phyloP scores from a whole-genome alignment of 1,140 invertebrate genomes.

The Hylyphantes graminicola region DNA sequence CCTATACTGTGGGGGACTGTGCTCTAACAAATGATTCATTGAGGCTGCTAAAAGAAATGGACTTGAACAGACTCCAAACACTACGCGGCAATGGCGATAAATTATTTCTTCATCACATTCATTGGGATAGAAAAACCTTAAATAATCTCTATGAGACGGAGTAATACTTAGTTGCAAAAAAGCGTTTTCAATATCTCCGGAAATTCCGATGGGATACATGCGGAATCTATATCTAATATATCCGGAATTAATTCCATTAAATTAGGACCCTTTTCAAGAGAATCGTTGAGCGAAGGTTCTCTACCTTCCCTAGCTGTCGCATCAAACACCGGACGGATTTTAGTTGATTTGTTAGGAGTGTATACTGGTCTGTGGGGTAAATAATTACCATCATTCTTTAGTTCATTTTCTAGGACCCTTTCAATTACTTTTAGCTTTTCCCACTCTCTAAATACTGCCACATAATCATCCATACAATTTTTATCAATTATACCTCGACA shows the following conservation, averaged over 20 bases:
- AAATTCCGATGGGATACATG: slow-evolving; percentile 64
- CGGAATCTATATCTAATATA: slow-evolving; percentile 66
- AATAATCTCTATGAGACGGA: slow-evolving; percentile 1
- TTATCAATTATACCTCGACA: background rate
- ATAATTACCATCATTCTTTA: slow-evolving; percentile 41
- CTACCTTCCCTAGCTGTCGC: slow-evolving; percentile 56
- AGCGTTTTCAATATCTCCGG: slow-evolving; percentile 67
- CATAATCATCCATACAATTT: background rate
- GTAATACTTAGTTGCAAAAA: slow-evolving; percentile 67
- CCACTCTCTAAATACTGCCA: background rate
- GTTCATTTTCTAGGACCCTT: slow-evolving; percentile 18
- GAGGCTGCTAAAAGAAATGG: slow-evolving; percentile 9
- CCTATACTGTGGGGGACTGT: background rate
- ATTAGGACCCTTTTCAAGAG: slow-evolving; percentile 44
- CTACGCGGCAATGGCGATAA: background rate
- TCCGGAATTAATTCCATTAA: slow-evolving; percentile 67
- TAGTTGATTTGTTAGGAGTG: slow-evolving; percentile 54
- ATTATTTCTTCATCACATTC: background rate
- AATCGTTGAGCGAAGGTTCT: slow-evolving; percentile 58
- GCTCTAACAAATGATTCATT: background rate
- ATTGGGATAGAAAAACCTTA: background rate
- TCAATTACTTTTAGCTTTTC: slow-evolving; percentile 48
- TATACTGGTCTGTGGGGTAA: slow-evolving; percentile 61
- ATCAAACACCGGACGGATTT: slow-evolving; percentile 63
- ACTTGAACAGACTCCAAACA: background rate